phyloP scores from a whole-genome alignment of 1,140 invertebrate species.

The Zaprionus kolodkinae region DNA sequence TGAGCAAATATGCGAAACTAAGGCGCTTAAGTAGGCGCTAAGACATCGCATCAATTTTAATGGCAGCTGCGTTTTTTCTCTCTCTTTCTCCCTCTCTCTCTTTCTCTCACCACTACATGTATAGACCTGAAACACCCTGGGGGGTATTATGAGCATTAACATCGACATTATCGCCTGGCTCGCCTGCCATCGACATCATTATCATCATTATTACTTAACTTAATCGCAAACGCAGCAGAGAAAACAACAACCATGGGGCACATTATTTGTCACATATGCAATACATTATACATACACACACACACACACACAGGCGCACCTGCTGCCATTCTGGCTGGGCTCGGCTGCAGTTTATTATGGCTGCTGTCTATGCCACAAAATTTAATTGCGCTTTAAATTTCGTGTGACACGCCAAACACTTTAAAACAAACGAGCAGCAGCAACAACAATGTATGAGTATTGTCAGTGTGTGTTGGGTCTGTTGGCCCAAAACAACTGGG shows the following conservation, averaged over 20 bases:
- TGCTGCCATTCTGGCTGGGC: conserved; percentile 6
- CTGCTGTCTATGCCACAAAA: conserved; percentile 43
- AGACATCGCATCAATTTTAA: conserved; percentile 20
- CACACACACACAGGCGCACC: conserved; percentile 8
- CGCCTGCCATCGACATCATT: conserved; percentile 34
- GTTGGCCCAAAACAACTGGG: conserved; percentile 4
- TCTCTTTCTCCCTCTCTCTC: background rate
- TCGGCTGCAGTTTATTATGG: conserved; percentile 42
- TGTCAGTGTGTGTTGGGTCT: background rate
- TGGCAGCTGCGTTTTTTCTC: conserved; percentile 12
- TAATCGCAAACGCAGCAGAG: conserved; percentile 31
- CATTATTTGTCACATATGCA: conserved; percentile 40
- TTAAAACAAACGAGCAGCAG: conserved; percentile 30
- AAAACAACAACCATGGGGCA: conserved; percentile 28
- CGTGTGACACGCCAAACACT: conserved; percentile 25
- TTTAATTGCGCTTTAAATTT: conserved; percentile 52
- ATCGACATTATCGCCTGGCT: conserved; percentile 30
- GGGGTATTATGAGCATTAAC: conserved; percentile 35
- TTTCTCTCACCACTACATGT: background rate
- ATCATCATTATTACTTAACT: conserved; percentile 43
- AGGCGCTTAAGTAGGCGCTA: conserved; percentile 25
- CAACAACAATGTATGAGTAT: background rate
- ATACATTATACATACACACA: conserved; percentile 3
- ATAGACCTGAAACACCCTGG: background rate
- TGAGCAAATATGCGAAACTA: conserved; percentile 12